phyloP scores from a whole-genome alignment of 2,113 vertebrate genomes.

The Isichthys henryi region DNA sequence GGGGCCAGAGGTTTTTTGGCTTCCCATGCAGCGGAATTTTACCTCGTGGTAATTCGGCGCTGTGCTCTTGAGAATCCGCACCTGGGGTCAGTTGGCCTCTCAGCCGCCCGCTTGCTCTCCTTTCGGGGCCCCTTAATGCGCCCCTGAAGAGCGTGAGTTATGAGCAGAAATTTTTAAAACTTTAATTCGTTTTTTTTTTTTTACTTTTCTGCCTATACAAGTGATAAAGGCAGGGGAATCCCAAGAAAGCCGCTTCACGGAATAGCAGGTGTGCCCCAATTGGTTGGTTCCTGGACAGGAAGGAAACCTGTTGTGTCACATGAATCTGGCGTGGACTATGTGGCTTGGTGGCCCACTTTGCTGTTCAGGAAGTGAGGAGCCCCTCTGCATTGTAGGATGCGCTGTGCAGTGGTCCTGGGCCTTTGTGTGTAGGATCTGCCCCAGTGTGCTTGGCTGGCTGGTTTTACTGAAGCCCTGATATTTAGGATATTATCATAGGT shows the following conservation, averaged over 20 bases:
- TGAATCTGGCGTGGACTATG: not conserved
- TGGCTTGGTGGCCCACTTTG: not conserved
- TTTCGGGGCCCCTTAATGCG: not conserved
- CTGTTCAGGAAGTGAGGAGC: not conserved
- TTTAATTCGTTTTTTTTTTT: not conserved
- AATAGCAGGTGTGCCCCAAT: not conserved
- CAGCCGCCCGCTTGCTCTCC: not conserved
- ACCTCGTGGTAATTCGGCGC: not conserved
- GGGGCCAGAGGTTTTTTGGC: not conserved
- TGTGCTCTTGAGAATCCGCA: not conserved
- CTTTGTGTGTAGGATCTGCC: not conserved
- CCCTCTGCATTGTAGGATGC: not conserved
- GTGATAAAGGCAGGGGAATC: not conserved
- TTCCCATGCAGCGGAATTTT: not conserved
- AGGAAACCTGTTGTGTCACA: not conserved
- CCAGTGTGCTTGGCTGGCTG: not conserved
- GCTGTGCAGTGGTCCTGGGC: not conserved
- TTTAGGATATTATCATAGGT: not conserved
- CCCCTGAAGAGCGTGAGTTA: not conserved
- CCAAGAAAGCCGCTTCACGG: not conserved
- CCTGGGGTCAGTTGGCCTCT: not conserved
- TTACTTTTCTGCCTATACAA: not conserved
- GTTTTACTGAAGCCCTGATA: not conserved
- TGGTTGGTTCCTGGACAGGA: not conserved
- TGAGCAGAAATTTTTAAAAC: not conserved